phyloP scores from a whole-genome alignment of 2,113 vertebrate species.

The Pterocles orientalis region DNA sequence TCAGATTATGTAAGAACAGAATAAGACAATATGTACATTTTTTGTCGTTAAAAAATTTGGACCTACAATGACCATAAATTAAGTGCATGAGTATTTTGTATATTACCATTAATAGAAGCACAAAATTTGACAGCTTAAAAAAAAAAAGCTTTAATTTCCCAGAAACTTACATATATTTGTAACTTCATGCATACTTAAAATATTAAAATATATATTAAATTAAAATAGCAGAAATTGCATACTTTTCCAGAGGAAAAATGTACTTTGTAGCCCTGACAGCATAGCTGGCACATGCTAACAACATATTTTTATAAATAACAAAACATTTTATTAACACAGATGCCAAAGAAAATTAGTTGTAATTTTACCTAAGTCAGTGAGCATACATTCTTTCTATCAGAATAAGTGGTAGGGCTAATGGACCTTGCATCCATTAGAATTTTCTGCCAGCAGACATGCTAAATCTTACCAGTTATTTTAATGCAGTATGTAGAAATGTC shows the following conservation, averaged over 20 bases:
- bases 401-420: neutral
- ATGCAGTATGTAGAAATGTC: neutral
- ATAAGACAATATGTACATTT: neutral
- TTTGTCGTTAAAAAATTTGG: neutral
- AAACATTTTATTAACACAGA: neutral
- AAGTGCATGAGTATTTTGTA: neutral
- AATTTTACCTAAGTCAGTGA: neutral
- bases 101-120: neutral
- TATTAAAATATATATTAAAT: neutral
- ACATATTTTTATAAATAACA: neutral
- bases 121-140: neutral
- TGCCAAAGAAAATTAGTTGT: neutral
- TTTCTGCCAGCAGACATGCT: neutral
- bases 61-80: neutral
- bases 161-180: neutral
- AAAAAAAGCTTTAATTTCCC: neutral
- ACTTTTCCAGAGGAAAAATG: neutral
- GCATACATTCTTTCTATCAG: neutral
- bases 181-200: neutral
- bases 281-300: neutral
- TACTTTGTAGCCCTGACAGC: neutral
- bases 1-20: neutral
- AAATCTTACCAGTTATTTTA: neutral
- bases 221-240: neutral
- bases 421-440: neutral